A percentile compares a stretch with the other conserved stretches of the same genome.
Conservation (phyloP, 2,888 invertebrate genomes). For the Quadroppia sp. region DNA sequence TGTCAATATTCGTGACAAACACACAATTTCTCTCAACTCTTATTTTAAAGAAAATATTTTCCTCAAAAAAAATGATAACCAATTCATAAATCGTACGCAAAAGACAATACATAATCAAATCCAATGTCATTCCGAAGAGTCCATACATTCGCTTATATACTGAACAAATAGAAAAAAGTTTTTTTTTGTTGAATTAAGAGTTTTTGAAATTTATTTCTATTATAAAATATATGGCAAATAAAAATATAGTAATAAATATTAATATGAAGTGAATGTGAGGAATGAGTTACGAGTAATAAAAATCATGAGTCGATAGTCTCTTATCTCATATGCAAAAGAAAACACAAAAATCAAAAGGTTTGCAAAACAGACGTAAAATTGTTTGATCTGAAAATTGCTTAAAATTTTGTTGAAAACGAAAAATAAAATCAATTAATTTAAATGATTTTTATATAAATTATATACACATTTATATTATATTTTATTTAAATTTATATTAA, state of each 20-base stretch:
- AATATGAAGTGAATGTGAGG: slow-evolving; percentile 16
- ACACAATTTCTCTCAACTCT: slow-evolving; percentile 1
- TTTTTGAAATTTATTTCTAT: neutral
- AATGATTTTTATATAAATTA: too few relatives aligned
- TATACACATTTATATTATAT: too few relatives aligned
- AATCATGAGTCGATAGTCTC: slow-evolving; percentile 28
- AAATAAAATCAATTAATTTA: too few relatives aligned
- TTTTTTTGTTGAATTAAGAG: neutral
- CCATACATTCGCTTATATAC: neutral
- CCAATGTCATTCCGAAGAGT: neutral
- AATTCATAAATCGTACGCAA: neutral
- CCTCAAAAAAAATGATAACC: neutral
- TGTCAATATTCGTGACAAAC: slow-evolving; percentile 29
- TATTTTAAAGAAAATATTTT: neutral
- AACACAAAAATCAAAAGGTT: too few relatives aligned
- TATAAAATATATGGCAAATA: neutral
- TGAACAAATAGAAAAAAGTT: neutral
- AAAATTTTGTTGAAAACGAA: too few relatives aligned
- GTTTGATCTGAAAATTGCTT: too few relatives aligned
- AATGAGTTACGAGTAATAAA: slow-evolving; percentile 28
- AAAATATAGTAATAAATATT: neutral
- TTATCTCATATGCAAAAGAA: slow-evolving; percentile 30
- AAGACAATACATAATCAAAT: neutral
- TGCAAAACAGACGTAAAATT: too few relatives aligned
- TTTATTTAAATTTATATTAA: too few relatives aligned